These are phyloP conservation scores for Acromyrmex charruanus DNA, from an alignment of 1,140 invertebrate species.

Conservation along the genomic window DNA sequence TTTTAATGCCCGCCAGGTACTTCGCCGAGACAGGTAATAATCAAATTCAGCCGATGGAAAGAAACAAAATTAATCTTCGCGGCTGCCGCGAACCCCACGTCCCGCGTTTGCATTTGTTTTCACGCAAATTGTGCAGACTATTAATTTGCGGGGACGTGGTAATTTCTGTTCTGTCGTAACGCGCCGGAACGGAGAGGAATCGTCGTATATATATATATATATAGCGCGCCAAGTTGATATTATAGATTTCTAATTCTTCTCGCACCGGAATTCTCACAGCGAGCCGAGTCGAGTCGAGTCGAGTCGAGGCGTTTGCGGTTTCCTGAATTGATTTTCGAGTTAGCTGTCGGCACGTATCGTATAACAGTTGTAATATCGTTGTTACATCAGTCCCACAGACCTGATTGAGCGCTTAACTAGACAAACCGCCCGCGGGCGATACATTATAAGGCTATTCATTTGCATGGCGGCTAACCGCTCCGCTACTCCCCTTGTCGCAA, in stretches of 20 bases:
- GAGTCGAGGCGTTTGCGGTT: slow-evolving; percentile 10
- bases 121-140: slow-evolving; percentile 58
- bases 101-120: slow-evolving; percentile 52
- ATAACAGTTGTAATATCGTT: slow-evolving; percentile 50
- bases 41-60: slow-evolving; percentile 58
- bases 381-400: slow-evolving; percentile 35
- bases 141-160: slow-evolving; percentile 55
- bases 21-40: slow-evolving; percentile 53
- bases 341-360: slow-evolving; percentile 45
- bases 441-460: slow-evolving; percentile 64
- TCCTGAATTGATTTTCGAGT: slow-evolving; percentile 54
- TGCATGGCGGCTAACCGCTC: slow-evolving; percentile 44
- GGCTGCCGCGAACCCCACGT: slow-evolving; percentile 50
- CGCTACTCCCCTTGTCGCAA: slow-evolving; percentile 52
- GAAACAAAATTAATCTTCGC: slow-evolving; percentile 60
- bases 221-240: too few relatives aligned
- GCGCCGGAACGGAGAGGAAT: background rate
- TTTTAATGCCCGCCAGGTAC: slow-evolving; percentile 40
- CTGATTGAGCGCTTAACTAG: slow-evolving; percentile 64
- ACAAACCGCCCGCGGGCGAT: slow-evolving; percentile 54
- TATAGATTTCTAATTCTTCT: slow-evolving; percentile 39
- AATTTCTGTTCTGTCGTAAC: slow-evolving; percentile 37
- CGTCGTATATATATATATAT: too few relatives aligned
- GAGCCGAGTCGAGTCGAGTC: too few relatives aligned
- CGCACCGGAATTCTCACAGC: background rate